A percentile compares a stretch with the other conserved stretches of the same genome.
These are phyloP conservation scores for Autographa pulchrina DNA, from an alignment of 2,888 invertebrate genomes.

Conservation along the genomic window DNA sequence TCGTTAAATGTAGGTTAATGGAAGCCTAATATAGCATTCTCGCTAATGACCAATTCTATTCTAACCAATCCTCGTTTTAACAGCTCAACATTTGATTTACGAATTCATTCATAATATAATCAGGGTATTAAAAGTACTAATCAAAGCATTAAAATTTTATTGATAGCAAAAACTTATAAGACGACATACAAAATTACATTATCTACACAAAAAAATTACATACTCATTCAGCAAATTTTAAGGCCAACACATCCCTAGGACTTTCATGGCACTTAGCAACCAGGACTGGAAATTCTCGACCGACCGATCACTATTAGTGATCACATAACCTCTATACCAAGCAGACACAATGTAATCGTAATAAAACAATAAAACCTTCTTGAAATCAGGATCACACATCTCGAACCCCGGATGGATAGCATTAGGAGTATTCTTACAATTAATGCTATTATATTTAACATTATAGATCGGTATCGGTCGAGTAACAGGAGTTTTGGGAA, in stretches of 20 bases:
- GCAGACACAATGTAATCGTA: conserved; percentile 75
- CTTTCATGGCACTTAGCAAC: conserved; percentile 74
- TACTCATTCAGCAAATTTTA: conserved; percentile 61
- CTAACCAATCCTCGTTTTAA: too few relatives aligned
- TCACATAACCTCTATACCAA: conserved; percentile 77
- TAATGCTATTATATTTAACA: conserved; percentile 73
- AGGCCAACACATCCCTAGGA: conserved; percentile 80
- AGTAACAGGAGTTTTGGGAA: conserved; percentile 67
- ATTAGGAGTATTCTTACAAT: conserved; percentile 74
- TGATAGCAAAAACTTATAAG: conserved; percentile 24
- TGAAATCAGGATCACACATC: conserved; percentile 72
- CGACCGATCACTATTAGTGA: conserved; percentile 68
- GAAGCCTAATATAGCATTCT: too few relatives aligned
- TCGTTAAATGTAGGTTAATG: too few relatives aligned
- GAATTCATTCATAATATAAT: too few relatives aligned
- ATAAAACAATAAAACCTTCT: conserved; percentile 71
- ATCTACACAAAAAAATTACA: not conserved
- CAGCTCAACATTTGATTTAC: not conserved
- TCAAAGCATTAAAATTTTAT: conserved; percentile 33
- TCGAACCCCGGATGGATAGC: conserved; percentile 80
- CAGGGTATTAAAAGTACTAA: not conserved
- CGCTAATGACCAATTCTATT: too few relatives aligned
- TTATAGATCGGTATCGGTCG: conserved; percentile 75
- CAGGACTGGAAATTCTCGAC: conserved; percentile 79
- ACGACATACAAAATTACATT: not conserved